Base-by-base conservation (phyloP, 2,888 invertebrate genomes). In the Theodoxus fluviatilis region DNA sequence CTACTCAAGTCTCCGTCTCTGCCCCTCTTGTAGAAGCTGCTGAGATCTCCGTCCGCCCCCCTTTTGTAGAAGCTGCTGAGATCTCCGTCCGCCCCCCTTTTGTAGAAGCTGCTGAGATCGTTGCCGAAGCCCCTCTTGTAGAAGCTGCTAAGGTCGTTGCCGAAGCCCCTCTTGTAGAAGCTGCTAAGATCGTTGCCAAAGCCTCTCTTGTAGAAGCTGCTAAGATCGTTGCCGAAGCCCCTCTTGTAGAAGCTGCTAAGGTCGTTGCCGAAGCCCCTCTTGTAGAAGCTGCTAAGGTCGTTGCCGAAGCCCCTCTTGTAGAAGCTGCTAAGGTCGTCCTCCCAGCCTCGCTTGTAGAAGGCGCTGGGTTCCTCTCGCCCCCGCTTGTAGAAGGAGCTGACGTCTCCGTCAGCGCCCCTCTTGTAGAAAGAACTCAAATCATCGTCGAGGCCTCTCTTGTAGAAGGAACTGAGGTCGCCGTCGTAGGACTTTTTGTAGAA, bases 31-130 rank as follows among this genome's bases (percentile, higher is more conserved):
- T 70, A 70, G 40, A 70, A 70, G 33, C 61, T 49, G 52, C 43
- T 68, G 1, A 49, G 25, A 12, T 52, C 52, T 12, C 59, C 68
- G 49, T 55, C 18, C 15, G 28, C 40, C 0, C 37, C 43, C 7
- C 71, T 49, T 37, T 71, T 71, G 65, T 71, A 71, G 43, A 71
- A 71, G 6, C 43, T 38, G 59, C 57, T 71, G 25, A 59, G 9
- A n/a, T n/a, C n/a, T n/a, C n/a, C n/a, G 40, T 69, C n/a, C n/a
- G 35, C 35, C 15, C 67, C 49, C n/a, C n/a, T n/a, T n/a, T n/a
- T n/a, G n/a, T n/a, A n/a, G n/a, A n/a, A n/a, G n/a, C n/a, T n/a
- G n/a, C n/a, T n/a, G n/a, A n/a, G n/a, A n/a, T n/a, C n/a, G 6
- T 49, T 40, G 6, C 47, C 22, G 22, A 55, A 22, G 3, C 59